Conservation (phyloP, 2,113 vertebrate species). For the Crypturellus undulatus region DNA sequence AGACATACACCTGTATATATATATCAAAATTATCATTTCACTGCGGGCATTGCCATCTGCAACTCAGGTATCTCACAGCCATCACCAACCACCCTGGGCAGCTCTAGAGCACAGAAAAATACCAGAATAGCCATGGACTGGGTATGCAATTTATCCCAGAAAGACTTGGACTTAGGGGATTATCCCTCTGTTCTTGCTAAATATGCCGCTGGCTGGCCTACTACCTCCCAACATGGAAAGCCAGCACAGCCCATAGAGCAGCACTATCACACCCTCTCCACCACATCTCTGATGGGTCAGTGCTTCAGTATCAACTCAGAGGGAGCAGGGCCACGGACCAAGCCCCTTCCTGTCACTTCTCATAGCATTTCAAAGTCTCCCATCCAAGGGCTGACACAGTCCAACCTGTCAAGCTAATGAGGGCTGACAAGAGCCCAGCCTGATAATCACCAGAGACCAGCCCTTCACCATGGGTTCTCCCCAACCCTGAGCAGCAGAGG, state of each 20-base stretch:
- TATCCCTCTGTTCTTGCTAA: background rate
- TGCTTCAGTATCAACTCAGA: background rate
- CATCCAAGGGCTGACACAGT: background rate
- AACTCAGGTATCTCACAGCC: background rate
- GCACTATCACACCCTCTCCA: background rate
- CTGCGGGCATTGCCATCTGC: background rate
- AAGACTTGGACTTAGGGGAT: background rate
- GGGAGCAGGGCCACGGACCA: background rate
- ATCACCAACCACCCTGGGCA: background rate
- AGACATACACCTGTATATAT: background rate
- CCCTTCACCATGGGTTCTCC: slow-evolving; percentile 43
- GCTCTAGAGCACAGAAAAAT: background rate
- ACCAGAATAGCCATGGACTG: background rate
- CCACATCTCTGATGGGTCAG: background rate
- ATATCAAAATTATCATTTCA: background rate
- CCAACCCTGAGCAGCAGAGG: slow-evolving; percentile 61
- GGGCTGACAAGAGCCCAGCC: slow-evolving; percentile 41
- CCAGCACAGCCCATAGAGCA: background rate
- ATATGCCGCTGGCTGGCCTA: background rate
- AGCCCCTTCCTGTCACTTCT: background rate
- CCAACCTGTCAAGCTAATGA: slow-evolving; percentile 48
- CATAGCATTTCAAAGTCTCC: background rate
- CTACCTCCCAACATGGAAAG: background rate
- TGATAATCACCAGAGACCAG: slow-evolving; percentile 29
- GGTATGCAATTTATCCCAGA: background rate